phyloP scores from a whole-genome alignment of 2,888 invertebrate species.

The Pasiphila rectangulata region DNA sequence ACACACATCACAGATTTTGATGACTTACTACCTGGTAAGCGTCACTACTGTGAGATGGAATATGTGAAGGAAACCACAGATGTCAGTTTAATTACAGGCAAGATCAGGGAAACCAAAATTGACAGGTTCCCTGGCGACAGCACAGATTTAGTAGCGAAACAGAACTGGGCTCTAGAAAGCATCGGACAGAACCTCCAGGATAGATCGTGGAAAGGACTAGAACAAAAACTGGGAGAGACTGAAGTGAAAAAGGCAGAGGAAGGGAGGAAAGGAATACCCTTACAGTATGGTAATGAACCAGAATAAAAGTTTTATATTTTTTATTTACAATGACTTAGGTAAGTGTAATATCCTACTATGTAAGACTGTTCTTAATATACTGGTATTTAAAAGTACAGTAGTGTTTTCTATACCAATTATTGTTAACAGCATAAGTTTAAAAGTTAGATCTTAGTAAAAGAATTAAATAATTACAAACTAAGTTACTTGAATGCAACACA shows the following conservation, averaged over 20 bases:
- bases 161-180: slow-evolving; percentile 76
- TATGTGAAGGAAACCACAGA: slow-evolving; percentile 75
- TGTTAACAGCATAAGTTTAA: neutral
- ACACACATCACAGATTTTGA: slow-evolving; percentile 88
- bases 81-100: slow-evolving; percentile 88
- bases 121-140: slow-evolving; percentile 57
- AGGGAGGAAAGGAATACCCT: slow-evolving; percentile 89
- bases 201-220: slow-evolving; percentile 92
- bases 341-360: slow-evolving; percentile 26
- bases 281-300: slow-evolving; percentile 83
- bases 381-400: slow-evolving; percentile 13
- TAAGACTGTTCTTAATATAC: slow-evolving; percentile 38
- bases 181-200: slow-evolving; percentile 84
- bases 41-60: slow-evolving; percentile 71
- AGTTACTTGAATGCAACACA: too few species aligned
- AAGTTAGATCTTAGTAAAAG: too few species aligned
- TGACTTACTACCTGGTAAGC: slow-evolving; percentile 84
- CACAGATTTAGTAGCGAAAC: slow-evolving; percentile 65
- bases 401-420: slow-evolving; percentile 1
- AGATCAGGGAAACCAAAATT: slow-evolving; percentile 77
- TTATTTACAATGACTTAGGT: slow-evolving; percentile 39
- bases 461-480: too few species aligned
- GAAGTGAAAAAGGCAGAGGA: slow-evolving; percentile 84
- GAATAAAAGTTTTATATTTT: slow-evolving; percentile 44
- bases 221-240: slow-evolving; percentile 88